Conservation (phyloP, 2,113 vertebrate genomes). For the Tapirus terrestris region DNA sequence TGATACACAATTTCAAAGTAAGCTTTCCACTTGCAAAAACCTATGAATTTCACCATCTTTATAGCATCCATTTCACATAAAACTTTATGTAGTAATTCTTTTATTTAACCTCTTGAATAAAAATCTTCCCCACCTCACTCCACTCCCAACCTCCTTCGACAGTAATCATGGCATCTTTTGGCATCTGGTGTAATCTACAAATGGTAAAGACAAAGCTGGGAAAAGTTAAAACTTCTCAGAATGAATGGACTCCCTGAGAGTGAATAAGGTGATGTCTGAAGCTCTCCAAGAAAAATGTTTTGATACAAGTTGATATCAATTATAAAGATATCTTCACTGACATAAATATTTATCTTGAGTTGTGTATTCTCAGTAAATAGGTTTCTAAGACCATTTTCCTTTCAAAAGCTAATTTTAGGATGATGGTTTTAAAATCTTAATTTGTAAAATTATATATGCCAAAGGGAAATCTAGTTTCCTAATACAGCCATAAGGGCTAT, state of each 20-base stretch:
- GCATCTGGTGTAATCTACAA: neutral
- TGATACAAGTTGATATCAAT: neutral
- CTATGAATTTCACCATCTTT: neutral
- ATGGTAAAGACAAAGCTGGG: neutral
- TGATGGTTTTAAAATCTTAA: neutral
- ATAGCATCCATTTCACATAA: neutral
- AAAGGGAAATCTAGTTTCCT: neutral
- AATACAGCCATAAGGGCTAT: neutral
- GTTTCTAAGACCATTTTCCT: constrained; percentile 34
- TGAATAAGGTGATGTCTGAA: neutral
- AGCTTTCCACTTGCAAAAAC: neutral
- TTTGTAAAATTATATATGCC: neutral
- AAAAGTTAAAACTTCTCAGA: neutral
- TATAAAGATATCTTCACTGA: neutral
- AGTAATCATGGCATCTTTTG: neutral
- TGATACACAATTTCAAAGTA: neutral
- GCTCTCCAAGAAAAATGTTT: neutral
- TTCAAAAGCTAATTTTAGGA: constrained; percentile 44
- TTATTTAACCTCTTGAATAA: neutral
- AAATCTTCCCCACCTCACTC: neutral
- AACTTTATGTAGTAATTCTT: neutral
- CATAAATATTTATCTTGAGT: neutral
- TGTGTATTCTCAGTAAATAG: neutral
- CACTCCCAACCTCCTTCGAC: neutral
- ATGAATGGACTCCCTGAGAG: neutral